Evolutionary conservation across 2,888 invertebrate genomes (phyloP), one percentile per base, ranked within the genome.

Genomic region (Ectemnius lituratus): DNA sequence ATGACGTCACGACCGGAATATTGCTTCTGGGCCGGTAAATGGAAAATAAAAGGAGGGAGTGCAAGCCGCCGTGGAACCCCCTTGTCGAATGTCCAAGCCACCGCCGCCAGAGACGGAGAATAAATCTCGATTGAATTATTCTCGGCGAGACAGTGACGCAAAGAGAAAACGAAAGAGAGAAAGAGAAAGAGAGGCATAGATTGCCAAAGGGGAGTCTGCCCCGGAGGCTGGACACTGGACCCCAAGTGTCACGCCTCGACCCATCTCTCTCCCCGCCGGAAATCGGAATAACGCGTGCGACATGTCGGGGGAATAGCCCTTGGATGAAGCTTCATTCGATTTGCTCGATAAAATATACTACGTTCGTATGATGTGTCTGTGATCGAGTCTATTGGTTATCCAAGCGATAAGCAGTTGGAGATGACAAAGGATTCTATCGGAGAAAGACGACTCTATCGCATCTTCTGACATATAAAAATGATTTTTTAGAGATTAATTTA

Each of bases 51-150:
- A 70, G 67, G 62, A 68, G 62, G 62, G 59, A 47, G 28, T 46
- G 16, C 23, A 18, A 20, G 23, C 46, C 20, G 28, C 14, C 28
- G 18, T 13, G 49, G 46, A 46, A 68, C 45, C 60, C 60, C 60
- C 57, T 11, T 20, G 67, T 16, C 61, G 57, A 68, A 65, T 28
- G 60, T 63, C 69, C 76, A 57, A 67, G 63, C 61, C 52, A 52
- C 57, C 47, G 16, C 61, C 59, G 16, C 61, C 59, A 61, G 66
- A 60, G 62, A 45, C 59, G 68, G 72, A 68, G 73, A 70, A 78
- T 75, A 78, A 78, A 78, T 79, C 73, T 78, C 70, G 70, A 78
- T 78, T 78, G 79, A 79, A 79, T 78, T 75, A 78, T 79, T 72
- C 66, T 47, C 70, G 16, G 62, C 52, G 16, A 0, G 52, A 52